Evolutionary conservation across 1,140 invertebrate genomes (phyloP).

Genomic region (Drosophila dunni): DNA sequence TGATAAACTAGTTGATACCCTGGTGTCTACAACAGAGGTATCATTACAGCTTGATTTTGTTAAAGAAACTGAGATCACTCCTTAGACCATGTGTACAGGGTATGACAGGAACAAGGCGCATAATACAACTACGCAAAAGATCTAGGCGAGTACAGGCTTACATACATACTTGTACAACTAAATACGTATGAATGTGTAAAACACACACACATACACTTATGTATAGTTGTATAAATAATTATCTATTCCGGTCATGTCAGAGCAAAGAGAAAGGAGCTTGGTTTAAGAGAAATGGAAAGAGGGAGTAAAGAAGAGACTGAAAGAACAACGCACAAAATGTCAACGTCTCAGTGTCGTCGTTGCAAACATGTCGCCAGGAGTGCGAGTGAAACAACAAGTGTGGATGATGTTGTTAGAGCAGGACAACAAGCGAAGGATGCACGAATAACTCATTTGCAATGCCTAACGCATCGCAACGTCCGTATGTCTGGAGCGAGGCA

Average conservation of each 20-base stretch:
- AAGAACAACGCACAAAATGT: conserved; percentile 42
- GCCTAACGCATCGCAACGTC: conserved; percentile 42
- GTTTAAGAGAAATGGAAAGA: background rate
- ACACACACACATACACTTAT: too few relatives aligned
- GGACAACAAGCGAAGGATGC: conserved; percentile 32
- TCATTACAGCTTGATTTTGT: too few relatives aligned
- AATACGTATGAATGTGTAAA: conserved; percentile 1
- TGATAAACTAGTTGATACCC: conserved; percentile 5
- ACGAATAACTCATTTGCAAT: conserved; percentile 58
- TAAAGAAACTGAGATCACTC: too few relatives aligned
- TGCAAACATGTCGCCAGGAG: conserved; percentile 22
- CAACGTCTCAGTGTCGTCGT: conserved; percentile 40
- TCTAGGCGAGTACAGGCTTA: conserved; percentile 21
- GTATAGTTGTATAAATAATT: conserved; percentile 59
- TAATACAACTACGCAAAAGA: conserved; percentile 21
- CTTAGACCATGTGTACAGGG: background rate
- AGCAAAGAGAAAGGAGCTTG: background rate
- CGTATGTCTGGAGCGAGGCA: conserved; percentile 3
- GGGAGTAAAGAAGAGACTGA: background rate
- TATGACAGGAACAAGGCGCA: conserved; percentile 19
- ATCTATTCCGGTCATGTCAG: conserved; percentile 69
- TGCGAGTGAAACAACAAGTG: conserved; percentile 19
- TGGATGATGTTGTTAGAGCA: background rate
- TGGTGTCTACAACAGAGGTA: background rate
- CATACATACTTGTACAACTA: background rate